A percentile compares a stretch with the other conserved stretches of the same genome.
These are phyloP conservation scores for Sepiola atlantica DNA, from an alignment of 2,888 invertebrate species.

Conservation along the genomic window DNA sequence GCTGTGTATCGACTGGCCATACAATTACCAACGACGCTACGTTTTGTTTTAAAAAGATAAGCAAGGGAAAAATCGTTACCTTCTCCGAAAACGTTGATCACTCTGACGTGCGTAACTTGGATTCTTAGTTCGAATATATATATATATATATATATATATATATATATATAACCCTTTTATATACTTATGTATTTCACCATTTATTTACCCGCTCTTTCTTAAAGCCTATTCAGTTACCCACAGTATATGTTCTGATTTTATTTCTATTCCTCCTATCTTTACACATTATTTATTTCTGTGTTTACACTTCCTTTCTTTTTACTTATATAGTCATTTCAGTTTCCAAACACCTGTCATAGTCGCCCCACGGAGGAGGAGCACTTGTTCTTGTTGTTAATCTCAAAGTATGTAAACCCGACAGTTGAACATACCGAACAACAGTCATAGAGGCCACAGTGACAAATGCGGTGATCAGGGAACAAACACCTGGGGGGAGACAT, in stretches of 20 bases:
- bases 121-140: neutral
- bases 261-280: neutral
- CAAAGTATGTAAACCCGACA: neutral
- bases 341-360: neutral
- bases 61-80: neutral
- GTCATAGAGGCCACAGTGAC: neutral
- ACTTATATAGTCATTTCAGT: neutral
- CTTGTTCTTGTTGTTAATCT: neutral
- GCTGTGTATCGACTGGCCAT: neutral
- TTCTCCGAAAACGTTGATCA: neutral
- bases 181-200: neutral
- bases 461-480: neutral
- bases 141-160: no score
- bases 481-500: neutral
- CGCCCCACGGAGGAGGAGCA: neutral
- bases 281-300: neutral
- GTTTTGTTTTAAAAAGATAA: neutral
- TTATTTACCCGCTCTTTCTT: neutral
- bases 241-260: neutral
- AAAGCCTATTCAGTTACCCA: neutral
- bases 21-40: neutral
- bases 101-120: neutral
- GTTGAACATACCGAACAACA: neutral
- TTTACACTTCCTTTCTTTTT: neutral
- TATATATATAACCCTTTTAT: no score